Evolutionary conservation across 2,113 vertebrate species (phyloP), one percentile per base, ranked within the genome.

Genomic region (Pheucticus melanocephalus): DNA sequence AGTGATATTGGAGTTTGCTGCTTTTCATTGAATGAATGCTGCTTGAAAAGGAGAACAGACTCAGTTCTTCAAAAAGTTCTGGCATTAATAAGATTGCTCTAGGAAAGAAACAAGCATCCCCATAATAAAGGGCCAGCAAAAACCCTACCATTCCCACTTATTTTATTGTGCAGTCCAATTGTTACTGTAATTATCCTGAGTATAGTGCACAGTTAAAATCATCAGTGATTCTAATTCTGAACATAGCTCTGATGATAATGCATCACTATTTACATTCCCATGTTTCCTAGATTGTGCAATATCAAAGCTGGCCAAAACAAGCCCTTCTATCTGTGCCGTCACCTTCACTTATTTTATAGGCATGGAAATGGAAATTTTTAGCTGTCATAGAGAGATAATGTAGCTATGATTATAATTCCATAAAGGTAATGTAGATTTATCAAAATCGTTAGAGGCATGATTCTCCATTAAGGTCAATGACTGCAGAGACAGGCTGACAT

Each of bases 361-460:
- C 72, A 96, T 95, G 80, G 92, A 97, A 97, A 97, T 96, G 89
- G 75, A 98, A 94, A 77, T 92, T 93, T 71, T 97, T 91, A 27
- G 47, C 64, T 94, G 61, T 96, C 95, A 86, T 64, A 47, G 53
- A 89, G 56, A 91, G 79, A 97, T 94, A 97, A 97, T 69, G 35
- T 96, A 97, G 69, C 93, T 93, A 40, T 93, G 94, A 91, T 94
- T 96, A 97, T 97, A 97, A 97, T 94, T 96, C 84, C 86, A 69
- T 81, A 96, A 97, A 97, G 69, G 79, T 95, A 97, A 97, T 95
- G 65, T 94, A 95, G 90, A 97, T 97, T 96, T 96, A 97, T 97
- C 92, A 97, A 94, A 97, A 97, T 97, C 97, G 97, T 96, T 97
- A 84, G 94, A 97, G 66, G 66, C 59, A 94, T 95, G 91, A 94